Percentiles rank a stretch among this genome's conserved stretches.
phyloP scores from a whole-genome alignment of 1,140 invertebrate genomes.

The Drosophila carrolli region DNA sequence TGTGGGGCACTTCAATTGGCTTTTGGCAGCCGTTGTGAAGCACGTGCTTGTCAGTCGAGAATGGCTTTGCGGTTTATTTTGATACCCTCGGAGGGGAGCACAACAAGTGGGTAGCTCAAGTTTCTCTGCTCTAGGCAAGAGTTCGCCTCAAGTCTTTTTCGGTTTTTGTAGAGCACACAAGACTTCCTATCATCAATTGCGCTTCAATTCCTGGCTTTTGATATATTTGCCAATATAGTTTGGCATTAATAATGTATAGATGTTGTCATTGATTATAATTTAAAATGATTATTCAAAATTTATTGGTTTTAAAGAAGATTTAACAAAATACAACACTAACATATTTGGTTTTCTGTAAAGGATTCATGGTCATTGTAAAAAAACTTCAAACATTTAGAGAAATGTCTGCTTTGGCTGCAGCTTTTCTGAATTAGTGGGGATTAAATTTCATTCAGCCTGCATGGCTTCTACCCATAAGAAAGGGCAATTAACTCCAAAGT shows the following conservation, averaged over 20 bases:
- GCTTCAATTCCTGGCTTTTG: not conserved
- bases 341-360: no score
- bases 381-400: no score
- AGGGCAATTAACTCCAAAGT: slow-evolving; percentile 9
- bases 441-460: slow-evolving; percentile 1
- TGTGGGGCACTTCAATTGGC: slow-evolving; percentile 51
- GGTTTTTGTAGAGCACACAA: slow-evolving; percentile 22
- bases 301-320: no score
- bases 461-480: slow-evolving; percentile 2
- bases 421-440: not conserved
- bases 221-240: not conserved
- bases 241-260: not conserved
- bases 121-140: slow-evolving; percentile 19
- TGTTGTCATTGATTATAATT: not conserved
- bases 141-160: slow-evolving; percentile 9
- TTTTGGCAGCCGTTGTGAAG: slow-evolving; percentile 40
- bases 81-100: slow-evolving; percentile 30
- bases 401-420: not conserved
- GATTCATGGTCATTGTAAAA: no score
- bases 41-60: slow-evolving; percentile 64
- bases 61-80: slow-evolving; percentile 46
- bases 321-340: no score
- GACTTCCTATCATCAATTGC: slow-evolving; percentile 2
- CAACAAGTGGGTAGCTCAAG: slow-evolving; percentile 25
- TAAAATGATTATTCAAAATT: no score